A percentile compares a stretch with the other conserved stretches of the same genome.
phyloP scores from a whole-genome alignment of 2,113 vertebrate genomes.

The Pelodiscus sinensis region DNA sequence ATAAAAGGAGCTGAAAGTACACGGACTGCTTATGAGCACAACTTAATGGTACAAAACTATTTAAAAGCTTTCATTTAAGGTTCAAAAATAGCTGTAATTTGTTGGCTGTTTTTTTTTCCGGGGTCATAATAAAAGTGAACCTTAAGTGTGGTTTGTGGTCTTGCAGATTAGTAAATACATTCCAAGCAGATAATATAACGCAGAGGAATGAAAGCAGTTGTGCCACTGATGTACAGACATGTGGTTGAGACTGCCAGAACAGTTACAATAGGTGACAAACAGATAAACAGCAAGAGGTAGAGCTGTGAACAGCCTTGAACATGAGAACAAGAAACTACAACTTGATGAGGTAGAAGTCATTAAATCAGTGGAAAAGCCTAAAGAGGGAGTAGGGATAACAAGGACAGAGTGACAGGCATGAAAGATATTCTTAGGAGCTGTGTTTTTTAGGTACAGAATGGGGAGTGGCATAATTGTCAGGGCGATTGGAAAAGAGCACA shows the following conservation, averaged over 20 bases:
- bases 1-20: not conserved
- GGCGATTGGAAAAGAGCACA: accelerated
- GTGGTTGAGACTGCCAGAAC: not conserved
- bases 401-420: not conserved
- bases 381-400: not conserved
- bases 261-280: not conserved
- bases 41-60: not conserved
- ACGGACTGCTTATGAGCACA: not conserved
- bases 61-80: not conserved
- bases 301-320: not conserved
- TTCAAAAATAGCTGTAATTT: not conserved
- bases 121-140: not conserved
- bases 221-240: not conserved
- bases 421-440: not conserved
- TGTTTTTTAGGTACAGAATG: not conserved
- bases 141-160: not conserved
- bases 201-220: not conserved
- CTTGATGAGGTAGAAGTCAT: accelerated
- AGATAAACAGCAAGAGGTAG: not conserved
- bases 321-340: not conserved
- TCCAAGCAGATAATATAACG: not conserved
- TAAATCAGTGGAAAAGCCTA: not conserved
- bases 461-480: not conserved
- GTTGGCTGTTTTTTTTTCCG: not conserved
- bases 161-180: not conserved